Base-by-base conservation (phyloP, 2,113 vertebrate species). In the Myotis lucifugus region DNA sequence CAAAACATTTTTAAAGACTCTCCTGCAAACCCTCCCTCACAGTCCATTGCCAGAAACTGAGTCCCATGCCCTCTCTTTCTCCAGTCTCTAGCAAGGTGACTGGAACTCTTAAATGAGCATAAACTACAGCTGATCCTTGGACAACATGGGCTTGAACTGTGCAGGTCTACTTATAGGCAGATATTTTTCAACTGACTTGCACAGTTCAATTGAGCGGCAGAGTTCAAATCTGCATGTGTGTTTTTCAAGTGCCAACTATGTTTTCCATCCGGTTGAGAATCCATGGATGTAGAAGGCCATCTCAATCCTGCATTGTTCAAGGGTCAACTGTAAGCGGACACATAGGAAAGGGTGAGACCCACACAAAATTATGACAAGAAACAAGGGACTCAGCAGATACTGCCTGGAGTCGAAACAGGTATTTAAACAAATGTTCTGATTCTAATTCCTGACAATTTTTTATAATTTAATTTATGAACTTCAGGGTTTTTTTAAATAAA, bases 391-490 rank as follows among this genome's bases (percentile, higher is more conserved):
- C 27, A 23, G 5, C 17, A 79, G n/a, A 84, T 32, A 83, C 40
- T 52, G 18, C 17, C n/a, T 66, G 17, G 23, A 64, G 70, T 69
- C 50, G 12, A 73, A 88, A 74, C 0, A 15, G 21, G 17, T 50
- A 54, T 37, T 81, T 85, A 74, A 82, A 91, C 4, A 72, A 66
- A 66, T 72, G 21, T 23, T 70, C 32, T 77, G 37, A 85, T 15
- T 66, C 46, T 77, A 73, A 77, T 67, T 93, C 21, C 25, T 85
- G 3, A 70, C 2, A 46, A 8, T 27, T 46, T 77, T 83, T 90
- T 21, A 85, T 77, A 48, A 66, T 70, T 32, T 82, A 88, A n/a
- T 74, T 83, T 46, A 83, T 27, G 52, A 93, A 83, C 70, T 91
- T 96, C 79, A 82, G 7, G 27, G 1, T 64, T 66, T 32, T 32